These are phyloP conservation scores for Cynocephalus volans DNA, from an alignment of 2,113 vertebrate species.

Conservation along the genomic window DNA sequence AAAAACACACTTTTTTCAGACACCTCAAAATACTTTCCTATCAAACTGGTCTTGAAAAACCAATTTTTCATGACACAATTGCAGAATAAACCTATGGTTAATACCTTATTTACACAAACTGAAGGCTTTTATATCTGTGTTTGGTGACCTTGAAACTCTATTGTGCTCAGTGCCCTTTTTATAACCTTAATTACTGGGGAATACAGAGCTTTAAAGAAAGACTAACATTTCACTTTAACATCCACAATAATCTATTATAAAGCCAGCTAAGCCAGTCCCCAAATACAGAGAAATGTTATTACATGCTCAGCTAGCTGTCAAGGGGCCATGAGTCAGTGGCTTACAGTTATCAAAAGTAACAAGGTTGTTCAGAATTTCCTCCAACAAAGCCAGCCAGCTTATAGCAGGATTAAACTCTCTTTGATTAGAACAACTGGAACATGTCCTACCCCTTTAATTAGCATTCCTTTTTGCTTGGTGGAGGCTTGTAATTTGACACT, in stretches of 20 bases:
- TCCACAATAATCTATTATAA: conserved; percentile 93
- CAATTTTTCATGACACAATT: conserved; percentile 80
- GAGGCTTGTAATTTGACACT: conserved; percentile 85
- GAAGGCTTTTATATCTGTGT: conserved; percentile 85
- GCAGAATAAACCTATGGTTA: conserved; percentile 82
- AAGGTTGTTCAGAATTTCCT: conserved; percentile 92
- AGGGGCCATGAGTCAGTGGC: conserved; percentile 91
- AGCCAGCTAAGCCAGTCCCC: conserved; percentile 92
- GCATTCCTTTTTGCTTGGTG: conserved; percentile 85
- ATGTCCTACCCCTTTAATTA: conserved; percentile 91
- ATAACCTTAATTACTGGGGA: conserved; percentile 91
- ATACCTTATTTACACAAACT: conserved; percentile 89
- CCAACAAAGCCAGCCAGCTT: conserved; percentile 91
- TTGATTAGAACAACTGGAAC: conserved; percentile 92
- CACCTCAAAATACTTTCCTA: conserved; percentile 78
- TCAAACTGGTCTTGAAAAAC: conserved; percentile 71
- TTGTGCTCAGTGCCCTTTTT: conserved; percentile 88
- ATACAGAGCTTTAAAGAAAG: conserved; percentile 90
- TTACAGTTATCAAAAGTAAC: conserved; percentile 93
- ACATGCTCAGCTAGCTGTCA: conserved; percentile 92
- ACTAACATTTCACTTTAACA: conserved; percentile 93
- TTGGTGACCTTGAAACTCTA: conserved; percentile 86
- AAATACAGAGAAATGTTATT: conserved; percentile 93
- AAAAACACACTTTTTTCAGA: conserved; percentile 36
- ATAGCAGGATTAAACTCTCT: conserved; percentile 91